Evolutionary conservation across 2,113 vertebrate genomes (phyloP).

Genomic region (Hemiprocne comata): DNA sequence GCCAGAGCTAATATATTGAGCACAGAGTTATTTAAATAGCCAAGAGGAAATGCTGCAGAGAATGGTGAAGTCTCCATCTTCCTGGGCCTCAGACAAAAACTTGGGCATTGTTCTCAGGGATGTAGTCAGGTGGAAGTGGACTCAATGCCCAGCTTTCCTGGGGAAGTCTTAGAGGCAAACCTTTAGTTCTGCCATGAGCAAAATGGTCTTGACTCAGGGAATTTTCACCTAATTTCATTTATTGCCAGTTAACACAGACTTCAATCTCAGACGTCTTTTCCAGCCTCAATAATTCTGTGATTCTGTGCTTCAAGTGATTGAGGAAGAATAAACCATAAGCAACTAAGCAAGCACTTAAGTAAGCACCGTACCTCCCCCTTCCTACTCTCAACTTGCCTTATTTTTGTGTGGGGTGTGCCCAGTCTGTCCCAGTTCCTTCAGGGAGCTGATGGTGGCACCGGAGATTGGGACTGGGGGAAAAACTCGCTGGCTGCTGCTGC

Average conservation of each 20-base stretch:
- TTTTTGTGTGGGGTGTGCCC: fast-evolving
- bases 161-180: neutral
- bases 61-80: neutral
- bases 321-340: neutral
- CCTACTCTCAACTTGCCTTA: neutral
- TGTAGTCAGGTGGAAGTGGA: neutral
- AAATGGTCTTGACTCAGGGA: neutral
- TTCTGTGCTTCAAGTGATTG: neutral
- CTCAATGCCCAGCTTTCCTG: neutral
- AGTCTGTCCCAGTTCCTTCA: fast-evolving
- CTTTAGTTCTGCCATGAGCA: neutral
- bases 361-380: neutral
- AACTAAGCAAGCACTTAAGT: neutral
- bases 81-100: neutral
- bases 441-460: neutral
- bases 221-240: neutral
- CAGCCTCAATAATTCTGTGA: too few relatives aligned
- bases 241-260: neutral
- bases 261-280: neutral
- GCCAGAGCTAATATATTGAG: neutral
- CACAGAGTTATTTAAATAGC: neutral
- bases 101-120: neutral
- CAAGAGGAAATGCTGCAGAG: neutral
- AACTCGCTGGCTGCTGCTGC: neutral
- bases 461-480: neutral